Evolutionary conservation across 2,113 vertebrate genomes (phyloP).

Genomic region (Oceanodroma tethys): DNA sequence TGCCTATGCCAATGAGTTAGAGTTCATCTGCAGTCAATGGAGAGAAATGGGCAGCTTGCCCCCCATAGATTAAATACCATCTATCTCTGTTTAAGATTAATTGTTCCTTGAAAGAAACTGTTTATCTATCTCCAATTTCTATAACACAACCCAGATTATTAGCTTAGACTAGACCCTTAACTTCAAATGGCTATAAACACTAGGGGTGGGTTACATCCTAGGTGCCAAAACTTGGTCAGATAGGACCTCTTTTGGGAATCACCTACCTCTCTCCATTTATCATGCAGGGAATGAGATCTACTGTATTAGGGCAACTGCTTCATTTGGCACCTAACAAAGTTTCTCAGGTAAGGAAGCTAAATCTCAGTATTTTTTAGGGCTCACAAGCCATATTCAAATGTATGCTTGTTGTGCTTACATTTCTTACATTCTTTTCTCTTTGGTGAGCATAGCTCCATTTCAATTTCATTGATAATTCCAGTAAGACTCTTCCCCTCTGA

Average conservation of each 20-base stretch:
- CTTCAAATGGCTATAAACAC: not conserved
- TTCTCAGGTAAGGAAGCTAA: not conserved
- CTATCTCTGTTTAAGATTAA: not conserved
- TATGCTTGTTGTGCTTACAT: not conserved
- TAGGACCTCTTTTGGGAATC: not conserved
- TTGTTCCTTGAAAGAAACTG: not conserved
- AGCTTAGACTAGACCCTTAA: not conserved
- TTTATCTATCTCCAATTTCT: not conserved
- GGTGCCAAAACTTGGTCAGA: not conserved
- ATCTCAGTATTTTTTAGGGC: not conserved
- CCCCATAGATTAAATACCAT: not conserved
- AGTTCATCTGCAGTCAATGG: not conserved
- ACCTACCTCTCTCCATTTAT: not conserved
- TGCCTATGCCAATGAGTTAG: accelerated
- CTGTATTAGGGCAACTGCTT: not conserved
- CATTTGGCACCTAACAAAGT: not conserved
- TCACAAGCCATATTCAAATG: not conserved
- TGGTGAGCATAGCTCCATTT: not conserved
- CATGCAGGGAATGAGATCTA: not conserved
- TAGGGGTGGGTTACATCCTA: not conserved
- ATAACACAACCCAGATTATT: not conserved
- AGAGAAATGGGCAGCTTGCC: not conserved
- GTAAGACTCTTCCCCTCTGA: not conserved
- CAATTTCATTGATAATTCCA: not conserved
- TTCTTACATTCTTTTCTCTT: not conserved